phyloP scores from a whole-genome alignment of 2,888 invertebrate genomes.

The Caenorhabditis plicata region DNA sequence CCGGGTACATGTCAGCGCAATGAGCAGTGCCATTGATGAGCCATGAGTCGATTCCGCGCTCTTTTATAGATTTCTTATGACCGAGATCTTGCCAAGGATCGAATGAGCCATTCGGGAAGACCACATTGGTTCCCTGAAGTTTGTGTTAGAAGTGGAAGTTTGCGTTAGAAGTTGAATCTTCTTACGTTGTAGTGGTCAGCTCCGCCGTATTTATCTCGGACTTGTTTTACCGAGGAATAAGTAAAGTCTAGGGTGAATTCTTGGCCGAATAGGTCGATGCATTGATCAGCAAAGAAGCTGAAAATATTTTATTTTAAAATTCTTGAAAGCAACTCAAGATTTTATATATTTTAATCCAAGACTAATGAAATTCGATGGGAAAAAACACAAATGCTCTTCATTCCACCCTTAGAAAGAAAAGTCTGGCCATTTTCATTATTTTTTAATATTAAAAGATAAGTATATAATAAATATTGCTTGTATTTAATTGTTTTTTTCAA shows the following conservation, averaged over 20 bases:
- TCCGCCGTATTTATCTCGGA: constrained; percentile 36
- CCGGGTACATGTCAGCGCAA: constrained; percentile 54
- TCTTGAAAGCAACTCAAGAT: not conserved
- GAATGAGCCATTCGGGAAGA: constrained; percentile 43
- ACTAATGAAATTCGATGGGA: too few species aligned
- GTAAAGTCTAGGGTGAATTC: constrained; percentile 33
- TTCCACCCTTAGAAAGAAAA: too few species aligned
- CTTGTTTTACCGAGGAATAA: constrained; percentile 21
- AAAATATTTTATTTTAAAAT: constrained; percentile 5
- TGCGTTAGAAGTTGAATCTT: constrained; percentile 1
- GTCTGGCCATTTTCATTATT: too few species aligned
- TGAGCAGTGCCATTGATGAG: constrained; percentile 48
- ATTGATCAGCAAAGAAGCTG: constrained; percentile 44
- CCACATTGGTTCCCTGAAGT: constrained; percentile 45
- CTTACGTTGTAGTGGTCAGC: constrained; percentile 25
- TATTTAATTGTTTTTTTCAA: too few species aligned
- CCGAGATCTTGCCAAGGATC: constrained; percentile 46
- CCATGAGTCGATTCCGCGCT: constrained; percentile 43
- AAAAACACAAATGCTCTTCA: too few species aligned
- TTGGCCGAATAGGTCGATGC: constrained; percentile 35
- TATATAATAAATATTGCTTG: too few species aligned
- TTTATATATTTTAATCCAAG: too few species aligned
- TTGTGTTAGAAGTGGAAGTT: not conserved
- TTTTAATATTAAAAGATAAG: too few species aligned
- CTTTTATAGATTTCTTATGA: constrained; percentile 6